Percentiles rank a stretch among this genome's conserved stretches.
Evolutionary conservation across 2,888 invertebrate species (phyloP).

Genomic region (Thymelicus lineola): DNA sequence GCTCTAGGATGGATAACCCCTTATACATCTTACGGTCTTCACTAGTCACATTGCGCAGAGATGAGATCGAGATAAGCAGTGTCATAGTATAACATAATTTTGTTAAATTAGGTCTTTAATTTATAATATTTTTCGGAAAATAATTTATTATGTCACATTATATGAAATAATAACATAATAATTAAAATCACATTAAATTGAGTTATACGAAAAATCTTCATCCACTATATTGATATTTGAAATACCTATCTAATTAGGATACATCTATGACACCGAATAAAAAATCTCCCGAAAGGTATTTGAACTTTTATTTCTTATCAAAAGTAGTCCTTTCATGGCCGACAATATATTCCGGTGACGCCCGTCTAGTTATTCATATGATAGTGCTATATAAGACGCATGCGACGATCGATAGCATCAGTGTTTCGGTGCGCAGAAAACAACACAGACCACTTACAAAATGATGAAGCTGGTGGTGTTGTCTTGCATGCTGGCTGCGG

Average conservation of each 20-base stretch:
- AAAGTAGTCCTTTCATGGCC: conserved; percentile 71
- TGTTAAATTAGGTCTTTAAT: no score
- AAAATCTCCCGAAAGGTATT: conserved; percentile 33
- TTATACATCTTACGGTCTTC: no score
- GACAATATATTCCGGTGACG: conserved; percentile 62
- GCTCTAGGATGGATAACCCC: no score
- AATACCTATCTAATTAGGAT: conserved; percentile 11
- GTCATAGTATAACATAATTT: no score
- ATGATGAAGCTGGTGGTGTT: conserved; percentile 86
- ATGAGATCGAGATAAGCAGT: no score
- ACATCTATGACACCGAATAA: conserved; percentile 21
- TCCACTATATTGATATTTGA: no score
- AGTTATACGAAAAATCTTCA: no score
- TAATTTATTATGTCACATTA: no score
- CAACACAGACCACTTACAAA: conserved; percentile 78
- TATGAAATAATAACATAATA: no score
- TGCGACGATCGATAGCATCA: conserved; percentile 59
- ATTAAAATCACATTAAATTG: no score
- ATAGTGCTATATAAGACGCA: conserved; percentile 65
- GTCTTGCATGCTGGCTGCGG: conserved; percentile 86
- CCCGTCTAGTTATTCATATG: conserved; percentile 53
- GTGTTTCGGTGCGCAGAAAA: conserved; percentile 60
- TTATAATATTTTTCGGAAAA: no score
- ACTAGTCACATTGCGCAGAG: no score
- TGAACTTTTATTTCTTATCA: conserved; percentile 53